phyloP scores from a whole-genome alignment of 2,797 vertebrate genomes.

The Buceros bicornis region DNA sequence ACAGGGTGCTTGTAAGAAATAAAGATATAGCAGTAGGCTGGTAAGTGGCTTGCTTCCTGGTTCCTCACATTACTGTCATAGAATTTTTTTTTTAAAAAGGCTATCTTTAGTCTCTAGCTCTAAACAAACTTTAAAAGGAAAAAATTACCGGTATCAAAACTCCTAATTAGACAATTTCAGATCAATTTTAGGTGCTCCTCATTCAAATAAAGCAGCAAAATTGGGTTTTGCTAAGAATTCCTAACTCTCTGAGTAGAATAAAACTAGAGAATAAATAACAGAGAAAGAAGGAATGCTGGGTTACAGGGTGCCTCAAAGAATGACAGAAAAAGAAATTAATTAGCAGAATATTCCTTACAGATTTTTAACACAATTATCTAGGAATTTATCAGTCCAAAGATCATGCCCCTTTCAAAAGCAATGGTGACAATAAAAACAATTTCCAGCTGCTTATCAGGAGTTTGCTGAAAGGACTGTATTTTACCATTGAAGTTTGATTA shows the following conservation, averaged over 20 bases:
- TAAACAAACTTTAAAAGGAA: not conserved
- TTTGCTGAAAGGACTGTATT: conserved; percentile 13
- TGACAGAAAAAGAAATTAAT: not conserved
- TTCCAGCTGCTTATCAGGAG: not conserved
- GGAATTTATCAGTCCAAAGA: not conserved
- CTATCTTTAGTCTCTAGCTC: not conserved
- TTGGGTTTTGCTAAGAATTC: not conserved
- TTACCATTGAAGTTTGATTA: conserved; percentile 42
- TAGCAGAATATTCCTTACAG: not conserved
- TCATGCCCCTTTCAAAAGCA: not conserved
- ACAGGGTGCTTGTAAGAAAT: not conserved
- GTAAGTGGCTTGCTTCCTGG: not conserved
- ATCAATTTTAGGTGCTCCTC: not conserved
- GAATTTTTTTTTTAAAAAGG: not conserved
- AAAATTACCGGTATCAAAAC: not conserved
- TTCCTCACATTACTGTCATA: not conserved
- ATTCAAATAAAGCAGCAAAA: not conserved
- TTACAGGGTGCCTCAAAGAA: not conserved
- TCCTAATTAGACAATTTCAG: not conserved
- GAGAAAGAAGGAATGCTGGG: not conserved
- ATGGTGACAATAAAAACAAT: conserved; percentile 1
- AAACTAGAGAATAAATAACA: not conserved
- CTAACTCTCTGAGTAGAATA: not conserved
- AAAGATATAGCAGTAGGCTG: not conserved
- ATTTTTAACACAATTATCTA: not conserved